Evolutionary conservation across 2,113 vertebrate genomes (phyloP).

Genomic region (Apeltes quadracus): DNA sequence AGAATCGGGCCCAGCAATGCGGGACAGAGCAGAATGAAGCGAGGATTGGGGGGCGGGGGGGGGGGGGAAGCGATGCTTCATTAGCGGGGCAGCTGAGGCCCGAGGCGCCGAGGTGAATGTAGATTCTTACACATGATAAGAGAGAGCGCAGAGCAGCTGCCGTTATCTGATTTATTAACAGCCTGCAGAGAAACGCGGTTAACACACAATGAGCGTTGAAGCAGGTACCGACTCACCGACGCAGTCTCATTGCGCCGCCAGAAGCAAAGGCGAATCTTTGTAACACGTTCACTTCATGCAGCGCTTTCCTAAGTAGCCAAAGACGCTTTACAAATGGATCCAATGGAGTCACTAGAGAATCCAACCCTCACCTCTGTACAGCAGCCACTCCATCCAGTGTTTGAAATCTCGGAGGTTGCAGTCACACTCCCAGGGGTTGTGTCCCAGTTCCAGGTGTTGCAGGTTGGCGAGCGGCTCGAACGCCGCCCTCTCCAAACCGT

Average conservation of each 20-base stretch:
- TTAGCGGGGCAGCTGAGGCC: slow-evolving; percentile 69
- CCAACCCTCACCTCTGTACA: slow-evolving; percentile 88
- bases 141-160: slow-evolving; percentile 61
- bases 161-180: slow-evolving; percentile 61
- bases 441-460: slow-evolving; percentile 91
- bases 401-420: slow-evolving; percentile 97
- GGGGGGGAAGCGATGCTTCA: slow-evolving; percentile 56
- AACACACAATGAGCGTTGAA: slow-evolving; percentile 26
- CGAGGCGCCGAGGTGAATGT: slow-evolving; percentile 66
- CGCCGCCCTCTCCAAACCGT: slow-evolving; percentile 91
- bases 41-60: slow-evolving; percentile 30
- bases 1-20: slow-evolving; percentile 22
- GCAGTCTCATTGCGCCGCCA: slow-evolving; percentile 4
- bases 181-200: slow-evolving; percentile 44
- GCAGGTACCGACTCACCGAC: slow-evolving; percentile 28
- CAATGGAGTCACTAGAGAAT: background rate
- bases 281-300: too few species aligned
- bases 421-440: slow-evolving; percentile 98
- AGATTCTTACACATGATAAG: slow-evolving; percentile 69
- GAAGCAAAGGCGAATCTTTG: slow-evolving; percentile 8
- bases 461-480: slow-evolving; percentile 93
- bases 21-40: slow-evolving; percentile 30
- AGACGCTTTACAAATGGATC: too few species aligned
- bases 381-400: slow-evolving; percentile 99
- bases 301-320: too few species aligned